A percentile compares a stretch with the other conserved stretches of the same genome.
These are phyloP conservation scores for Acanthornis magna DNA, from an alignment of 2,797 vertebrate species.

Conservation along the genomic window DNA sequence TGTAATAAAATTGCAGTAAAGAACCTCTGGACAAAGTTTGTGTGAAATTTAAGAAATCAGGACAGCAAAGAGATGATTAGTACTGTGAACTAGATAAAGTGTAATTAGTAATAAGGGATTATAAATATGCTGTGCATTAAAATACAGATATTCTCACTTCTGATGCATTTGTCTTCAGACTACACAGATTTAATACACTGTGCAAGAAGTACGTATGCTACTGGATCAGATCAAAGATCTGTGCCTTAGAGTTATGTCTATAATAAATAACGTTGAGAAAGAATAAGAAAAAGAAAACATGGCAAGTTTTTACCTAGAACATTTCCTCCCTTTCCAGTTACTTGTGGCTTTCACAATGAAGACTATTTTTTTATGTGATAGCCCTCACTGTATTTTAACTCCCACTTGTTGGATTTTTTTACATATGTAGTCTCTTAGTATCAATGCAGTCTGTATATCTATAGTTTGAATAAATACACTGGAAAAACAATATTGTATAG, in stretches of 20 bases:
- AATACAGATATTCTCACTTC: background rate
- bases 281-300: background rate
- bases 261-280: background rate
- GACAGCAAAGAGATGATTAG: background rate
- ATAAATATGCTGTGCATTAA: background rate
- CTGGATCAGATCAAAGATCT: background rate
- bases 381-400: background rate
- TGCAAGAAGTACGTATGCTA: background rate
- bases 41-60: background rate
- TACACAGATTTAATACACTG: background rate
- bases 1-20: background rate
- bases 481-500: background rate
- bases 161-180: background rate
- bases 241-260: background rate
- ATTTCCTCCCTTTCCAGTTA: background rate
- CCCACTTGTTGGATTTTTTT: background rate
- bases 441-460: background rate
- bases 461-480: background rate
- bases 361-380: background rate
- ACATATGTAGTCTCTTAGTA: background rate
- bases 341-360: background rate
- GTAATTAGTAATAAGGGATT: background rate
- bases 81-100: background rate
- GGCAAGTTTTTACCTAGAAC: background rate
- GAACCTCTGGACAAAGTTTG: background rate